Base-by-base conservation (phyloP, 92 coral and sea anemone species). In the Porites rus region DNA sequence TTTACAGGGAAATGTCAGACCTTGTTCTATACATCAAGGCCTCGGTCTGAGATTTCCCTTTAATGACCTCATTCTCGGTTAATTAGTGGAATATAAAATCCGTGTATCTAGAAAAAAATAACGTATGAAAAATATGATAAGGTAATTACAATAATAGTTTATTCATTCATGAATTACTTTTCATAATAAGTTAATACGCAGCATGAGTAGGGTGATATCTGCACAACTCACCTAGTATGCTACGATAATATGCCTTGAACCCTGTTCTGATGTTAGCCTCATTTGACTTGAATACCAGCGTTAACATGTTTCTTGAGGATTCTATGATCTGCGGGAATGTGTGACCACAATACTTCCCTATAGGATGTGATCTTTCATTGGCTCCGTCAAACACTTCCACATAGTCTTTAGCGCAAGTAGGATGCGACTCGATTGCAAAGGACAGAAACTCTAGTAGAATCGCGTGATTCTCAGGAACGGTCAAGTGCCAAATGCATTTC, bases 321-420 rank as follows among this genome's bases (percentile, higher is more conserved):
- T 80, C 90, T 4, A 94, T 66, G 31, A 89, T 83, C 2, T 56
- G 61, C 1, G 98, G 97, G 38, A 76, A 59, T 20, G 81, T 65
- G 20, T 82, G 80, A 0, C 98, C 98, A 90, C 98, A 96, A 84
- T 86, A 94, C 53, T 66, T 80, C 53, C 94, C 96, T n/a, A 94
- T 50, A 2, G 72, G 62, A 10, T 63, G 60, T 51, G 79, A 87
- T 17, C 46, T n/a, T 8, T 50, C 19, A 19, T 17, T 7, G 17
- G n/a, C 25, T 16, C 96, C 94, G 76, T 94, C 96, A 68, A 43
- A 88, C n/a, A 96, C 87, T 61, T 84, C 86, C 61, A 96, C 86
- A 75, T 88, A 94, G 75, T 94, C 95, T 10, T 76, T 83, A 2
- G 78, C 65, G 78, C 98, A 94, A 76, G 82, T 87, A 1, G 82